Conservation (phyloP, 2,888 invertebrate species). For the Drosophila lacicola region DNA sequence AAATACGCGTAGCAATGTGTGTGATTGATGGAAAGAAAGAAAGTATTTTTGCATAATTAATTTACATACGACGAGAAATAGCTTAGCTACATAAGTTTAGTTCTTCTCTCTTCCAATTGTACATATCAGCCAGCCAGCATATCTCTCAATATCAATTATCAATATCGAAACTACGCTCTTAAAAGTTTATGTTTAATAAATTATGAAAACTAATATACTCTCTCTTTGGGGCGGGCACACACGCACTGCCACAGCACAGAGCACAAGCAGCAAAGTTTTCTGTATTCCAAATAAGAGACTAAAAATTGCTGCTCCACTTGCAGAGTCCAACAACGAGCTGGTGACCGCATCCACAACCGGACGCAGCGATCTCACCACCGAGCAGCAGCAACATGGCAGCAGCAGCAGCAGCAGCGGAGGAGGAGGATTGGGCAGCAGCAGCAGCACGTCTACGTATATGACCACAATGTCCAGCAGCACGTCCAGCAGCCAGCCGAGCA, state of each 20-base stretch:
- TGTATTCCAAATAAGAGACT: constrained; percentile 39
- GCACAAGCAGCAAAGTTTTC: not conserved
- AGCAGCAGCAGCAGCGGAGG: constrained; percentile 62
- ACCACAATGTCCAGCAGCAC: constrained; percentile 30
- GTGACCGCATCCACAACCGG: constrained; percentile 77
- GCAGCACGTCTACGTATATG: constrained; percentile 42
- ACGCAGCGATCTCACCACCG: constrained; percentile 84
- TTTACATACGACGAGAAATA: constrained; percentile 16
- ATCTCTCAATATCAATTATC: constrained; percentile 39
- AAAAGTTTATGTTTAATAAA: constrained; percentile 70
- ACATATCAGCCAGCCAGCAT: constrained; percentile 71
- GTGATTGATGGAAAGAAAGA: not conserved
- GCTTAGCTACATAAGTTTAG: constrained; percentile 38
- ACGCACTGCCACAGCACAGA: constrained; percentile 20
- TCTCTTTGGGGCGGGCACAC: constrained; percentile 39
- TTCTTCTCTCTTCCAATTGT: constrained; percentile 65
- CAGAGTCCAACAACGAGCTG: constrained; percentile 80
- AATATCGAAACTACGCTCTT: constrained; percentile 22
- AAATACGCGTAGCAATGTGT: constrained; percentile 8
- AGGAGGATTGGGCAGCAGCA: constrained; percentile 35
- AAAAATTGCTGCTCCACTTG: constrained; percentile 65
- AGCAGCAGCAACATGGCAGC: constrained; percentile 85
- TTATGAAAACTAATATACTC: constrained; percentile 39
- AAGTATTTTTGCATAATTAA: constrained; percentile 43
- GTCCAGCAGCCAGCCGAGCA: constrained; percentile 47